Percentiles rank a stretch among this genome's conserved stretches.
Conservation (phyloP, 1,140 invertebrate species). For the Oncopeltus fasciatus region DNA sequence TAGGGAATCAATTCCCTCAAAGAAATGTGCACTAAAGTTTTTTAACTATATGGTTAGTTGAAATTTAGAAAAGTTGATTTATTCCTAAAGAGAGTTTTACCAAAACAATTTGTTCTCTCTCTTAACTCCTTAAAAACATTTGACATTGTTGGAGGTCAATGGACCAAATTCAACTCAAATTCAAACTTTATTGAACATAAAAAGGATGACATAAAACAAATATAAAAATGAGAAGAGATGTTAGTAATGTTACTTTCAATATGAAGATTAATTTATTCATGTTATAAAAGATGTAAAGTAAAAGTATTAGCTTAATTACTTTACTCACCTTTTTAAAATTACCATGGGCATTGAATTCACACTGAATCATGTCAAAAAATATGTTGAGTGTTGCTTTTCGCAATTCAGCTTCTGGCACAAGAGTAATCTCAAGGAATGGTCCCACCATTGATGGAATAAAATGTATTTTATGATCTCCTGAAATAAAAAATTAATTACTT, state of each 20-base stretch:
- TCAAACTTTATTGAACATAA: too few species aligned
- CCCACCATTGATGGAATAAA: constrained; percentile 89
- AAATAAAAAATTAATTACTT: constrained; percentile 15
- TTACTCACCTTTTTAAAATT: constrained; percentile 56
- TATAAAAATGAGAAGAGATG: not conserved
- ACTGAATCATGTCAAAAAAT: constrained; percentile 95
- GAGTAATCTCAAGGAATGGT: constrained; percentile 82
- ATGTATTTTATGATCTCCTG: constrained; percentile 63
- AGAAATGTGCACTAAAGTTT: too few species aligned
- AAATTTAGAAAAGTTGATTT: too few species aligned
- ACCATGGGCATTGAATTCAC: constrained; percentile 66
- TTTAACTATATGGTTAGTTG: too few species aligned
- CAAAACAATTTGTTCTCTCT: too few species aligned
- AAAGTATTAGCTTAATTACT: not conserved
- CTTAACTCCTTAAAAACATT: too few species aligned
- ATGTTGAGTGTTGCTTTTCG: constrained; percentile 83
- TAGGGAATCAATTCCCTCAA: too few species aligned
- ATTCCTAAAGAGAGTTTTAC: too few species aligned
- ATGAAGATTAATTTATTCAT: not conserved
- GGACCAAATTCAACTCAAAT: too few species aligned
- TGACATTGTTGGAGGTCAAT: too few species aligned
- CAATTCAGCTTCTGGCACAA: constrained; percentile 76
- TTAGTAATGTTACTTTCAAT: too few species aligned
- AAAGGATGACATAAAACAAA: too few species aligned
- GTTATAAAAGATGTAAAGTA: not conserved